A percentile compares a stretch with the other conserved stretches of the same genome.
Conservation (phyloP, 2,888 invertebrate species). For the Gryllus longicercus region DNA sequence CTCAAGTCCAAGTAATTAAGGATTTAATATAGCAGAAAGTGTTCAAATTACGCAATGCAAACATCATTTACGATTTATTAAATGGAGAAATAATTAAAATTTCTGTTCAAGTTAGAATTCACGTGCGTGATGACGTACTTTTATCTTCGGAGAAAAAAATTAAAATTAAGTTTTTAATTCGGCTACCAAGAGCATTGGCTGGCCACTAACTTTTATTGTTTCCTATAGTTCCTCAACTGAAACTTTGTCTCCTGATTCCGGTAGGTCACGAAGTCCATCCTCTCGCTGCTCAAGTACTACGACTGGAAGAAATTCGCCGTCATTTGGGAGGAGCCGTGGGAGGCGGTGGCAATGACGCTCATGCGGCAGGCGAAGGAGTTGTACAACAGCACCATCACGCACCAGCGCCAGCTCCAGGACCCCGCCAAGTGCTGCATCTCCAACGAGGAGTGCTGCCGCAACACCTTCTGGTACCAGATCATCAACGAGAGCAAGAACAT, state of each 20-base stretch:
- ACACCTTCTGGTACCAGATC: constrained; percentile 77
- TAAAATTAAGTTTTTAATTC: too few relatives aligned
- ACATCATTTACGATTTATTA: too few relatives aligned
- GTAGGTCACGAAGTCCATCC: constrained; percentile 89
- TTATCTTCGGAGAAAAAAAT: too few relatives aligned
- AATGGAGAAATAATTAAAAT: too few relatives aligned
- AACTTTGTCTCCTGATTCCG: not conserved
- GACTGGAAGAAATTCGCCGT: constrained; percentile 93
- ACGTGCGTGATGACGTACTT: too few relatives aligned
- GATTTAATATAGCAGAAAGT: too few relatives aligned
- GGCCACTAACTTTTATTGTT: too few relatives aligned
- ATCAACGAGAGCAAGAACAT: constrained; percentile 80
- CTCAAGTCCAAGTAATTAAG: too few relatives aligned
- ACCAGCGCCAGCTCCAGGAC: constrained; percentile 67
- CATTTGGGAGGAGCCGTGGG: constrained; percentile 76
- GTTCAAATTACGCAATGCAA: too few relatives aligned
- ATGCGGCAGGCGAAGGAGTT: constrained; percentile 68
- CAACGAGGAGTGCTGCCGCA: constrained; percentile 70
- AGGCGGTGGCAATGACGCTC: constrained; percentile 76
- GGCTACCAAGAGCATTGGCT: too few relatives aligned
- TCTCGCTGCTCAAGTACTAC: constrained; percentile 85
- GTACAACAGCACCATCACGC: constrained; percentile 78
- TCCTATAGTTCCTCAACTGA: too few relatives aligned
- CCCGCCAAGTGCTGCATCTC: constrained; percentile 74
- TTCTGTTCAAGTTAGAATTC: too few relatives aligned